phyloP scores from a whole-genome alignment of 2,797 vertebrate species.

The Serranus cabrilla region DNA sequence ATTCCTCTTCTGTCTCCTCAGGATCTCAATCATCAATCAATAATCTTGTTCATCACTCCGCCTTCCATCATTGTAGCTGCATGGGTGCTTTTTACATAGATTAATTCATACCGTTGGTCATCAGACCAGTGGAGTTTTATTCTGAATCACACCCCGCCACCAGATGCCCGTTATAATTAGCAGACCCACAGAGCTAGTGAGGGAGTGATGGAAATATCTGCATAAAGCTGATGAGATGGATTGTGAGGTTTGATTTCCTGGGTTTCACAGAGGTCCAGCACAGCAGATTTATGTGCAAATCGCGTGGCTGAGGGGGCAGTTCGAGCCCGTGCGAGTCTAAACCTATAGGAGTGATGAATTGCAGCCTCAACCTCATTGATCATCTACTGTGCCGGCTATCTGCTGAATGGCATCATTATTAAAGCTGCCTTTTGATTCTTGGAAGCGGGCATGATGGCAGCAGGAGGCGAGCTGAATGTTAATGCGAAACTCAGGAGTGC shows the following conservation, averaged over 20 bases:
- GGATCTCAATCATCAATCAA: slow-evolving; percentile 64
- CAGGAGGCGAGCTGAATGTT: slow-evolving; percentile 59
- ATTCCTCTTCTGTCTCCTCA: slow-evolving; percentile 34
- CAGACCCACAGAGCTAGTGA: slow-evolving; percentile 26
- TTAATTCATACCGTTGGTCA: slow-evolving; percentile 47
- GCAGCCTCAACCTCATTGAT: slow-evolving; percentile 77
- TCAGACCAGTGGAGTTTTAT: slow-evolving; percentile 32
- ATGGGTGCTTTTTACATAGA: slow-evolving; percentile 41
- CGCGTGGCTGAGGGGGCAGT: slow-evolving; percentile 58
- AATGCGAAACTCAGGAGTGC: slow-evolving; percentile 52
- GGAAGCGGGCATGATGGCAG: slow-evolving; percentile 50
- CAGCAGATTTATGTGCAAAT: slow-evolving; percentile 75
- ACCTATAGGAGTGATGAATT: slow-evolving; percentile 79
- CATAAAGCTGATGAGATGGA: slow-evolving; percentile 74
- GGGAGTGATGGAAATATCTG: slow-evolving; percentile 56
- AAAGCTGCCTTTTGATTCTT: slow-evolving; percentile 66
- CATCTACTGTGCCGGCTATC: slow-evolving; percentile 67
- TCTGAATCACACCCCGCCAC: slow-evolving; percentile 51
- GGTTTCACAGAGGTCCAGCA: slow-evolving; percentile 47
- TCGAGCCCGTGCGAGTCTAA: slow-evolving; percentile 59
- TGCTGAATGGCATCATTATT: slow-evolving; percentile 72
- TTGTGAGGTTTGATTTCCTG: slow-evolving; percentile 67
- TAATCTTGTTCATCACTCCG: slow-evolving; percentile 53
- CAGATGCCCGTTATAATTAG: slow-evolving; percentile 67
- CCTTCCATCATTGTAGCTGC: slow-evolving; percentile 29